Evolutionary conservation across 2,888 invertebrate species (phyloP), one percentile per base, ranked within the genome.

Genomic region (Metalampra italica): DNA sequence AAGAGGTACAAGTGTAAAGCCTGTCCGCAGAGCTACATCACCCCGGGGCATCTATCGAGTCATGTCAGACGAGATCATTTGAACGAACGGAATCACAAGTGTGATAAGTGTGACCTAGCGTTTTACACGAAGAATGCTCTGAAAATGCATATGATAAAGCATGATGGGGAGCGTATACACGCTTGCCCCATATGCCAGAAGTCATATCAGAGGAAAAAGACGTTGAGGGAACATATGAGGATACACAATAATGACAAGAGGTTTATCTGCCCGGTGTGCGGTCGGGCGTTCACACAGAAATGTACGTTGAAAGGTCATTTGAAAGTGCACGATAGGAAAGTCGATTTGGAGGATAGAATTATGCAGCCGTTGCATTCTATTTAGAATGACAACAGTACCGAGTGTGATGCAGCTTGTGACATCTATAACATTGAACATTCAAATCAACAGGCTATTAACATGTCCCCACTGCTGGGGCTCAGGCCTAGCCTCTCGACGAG

Each of bases 91-190:
- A 91, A 82, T 55, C 91, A 85, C 12, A 82, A 86, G 11, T 91
- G 91, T 45, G 82, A 82, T 22, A 82, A 90, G 32, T 91, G 91
- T 40, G 85, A 90, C 29, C 61, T 87, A 1, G 90, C 90, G 0
- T 91, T 91, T 52, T 91, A 90, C 47, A 89, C 90, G 0, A 87
- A 87, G 51, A 90, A 91, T 45, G 90, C 91, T 7, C 61, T 91
- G 29, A 91, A 90, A 51, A 90, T 90, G 78, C 91, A 91, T 51
- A 90, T 90, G 86, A 90, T 90, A 0, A 90, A 89, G 11, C 91
- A 91, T 40, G 90, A 90, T 0, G 90, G 90, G 0, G 87, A 88
- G 22, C 60, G 91, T 12, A 91, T 91, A 22, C 91, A 90, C 29
- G 75, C 78, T 0, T 91, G 91, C 52, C 75, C 73, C 7, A 76